A percentile compares a stretch with the other conserved stretches of the same genome.
Conservation (phyloP, 1,140 invertebrate genomes). For the Cotesia glomerata region DNA sequence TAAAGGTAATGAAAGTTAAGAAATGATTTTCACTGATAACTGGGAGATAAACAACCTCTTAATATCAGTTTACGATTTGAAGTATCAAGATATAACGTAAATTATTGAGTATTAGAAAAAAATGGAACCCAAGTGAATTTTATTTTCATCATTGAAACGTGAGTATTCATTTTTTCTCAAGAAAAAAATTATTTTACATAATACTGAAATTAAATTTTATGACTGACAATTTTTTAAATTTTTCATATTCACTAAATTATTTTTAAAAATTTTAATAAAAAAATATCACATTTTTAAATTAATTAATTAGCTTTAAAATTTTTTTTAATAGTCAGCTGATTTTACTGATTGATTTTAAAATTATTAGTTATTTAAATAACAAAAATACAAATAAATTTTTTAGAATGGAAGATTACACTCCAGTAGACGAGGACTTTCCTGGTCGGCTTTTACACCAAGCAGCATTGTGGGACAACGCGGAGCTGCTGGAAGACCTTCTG, state of each 20-base stretch:
- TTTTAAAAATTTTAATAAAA: too few species aligned
- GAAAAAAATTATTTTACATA: background rate
- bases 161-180: background rate
- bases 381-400: slow-evolving; percentile 1
- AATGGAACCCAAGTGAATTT: background rate
- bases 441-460: slow-evolving; percentile 82
- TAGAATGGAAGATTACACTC: slow-evolving; percentile 70
- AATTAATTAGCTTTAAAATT: too few species aligned
- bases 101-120: background rate
- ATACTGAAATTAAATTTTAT: background rate
- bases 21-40: slow-evolving; percentile 14
- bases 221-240: too few species aligned
- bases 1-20: background rate
- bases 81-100: slow-evolving; percentile 15
- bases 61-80: background rate
- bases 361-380: background rate
- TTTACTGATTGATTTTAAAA: background rate
- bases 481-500: slow-evolving; percentile 83
- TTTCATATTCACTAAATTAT: too few species aligned
- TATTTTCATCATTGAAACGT: background rate
- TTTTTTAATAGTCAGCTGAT: too few species aligned
- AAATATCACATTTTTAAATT: too few species aligned
- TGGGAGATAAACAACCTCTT: background rate
- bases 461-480: slow-evolving; percentile 89
- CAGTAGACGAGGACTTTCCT: slow-evolving; percentile 81